phyloP scores from a whole-genome alignment of 1,140 invertebrate genomes.

The Solen grandis region DNA sequence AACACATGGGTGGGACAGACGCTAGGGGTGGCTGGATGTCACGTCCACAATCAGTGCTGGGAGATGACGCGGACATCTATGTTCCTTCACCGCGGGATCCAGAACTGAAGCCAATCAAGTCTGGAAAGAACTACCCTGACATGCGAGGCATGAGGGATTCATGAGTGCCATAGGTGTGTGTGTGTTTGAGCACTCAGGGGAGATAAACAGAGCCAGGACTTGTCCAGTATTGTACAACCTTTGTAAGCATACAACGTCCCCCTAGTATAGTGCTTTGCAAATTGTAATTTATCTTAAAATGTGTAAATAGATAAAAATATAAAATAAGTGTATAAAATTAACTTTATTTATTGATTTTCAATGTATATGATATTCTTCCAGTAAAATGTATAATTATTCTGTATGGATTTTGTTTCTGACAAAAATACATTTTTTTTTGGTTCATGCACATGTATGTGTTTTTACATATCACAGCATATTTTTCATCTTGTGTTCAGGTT shows the following conservation, averaged over 20 bases:
- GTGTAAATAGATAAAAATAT: neutral
- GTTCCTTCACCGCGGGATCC: slow-evolving; percentile 48
- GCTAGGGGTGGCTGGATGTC: slow-evolving; percentile 53
- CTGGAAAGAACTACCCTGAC: slow-evolving; percentile 40
- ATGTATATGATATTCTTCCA: neutral
- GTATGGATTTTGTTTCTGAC: no score
- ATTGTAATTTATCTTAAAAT: neutral
- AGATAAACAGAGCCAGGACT: slow-evolving; percentile 23
- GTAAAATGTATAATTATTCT: no score
- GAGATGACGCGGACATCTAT: slow-evolving; percentile 53
- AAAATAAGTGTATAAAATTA: neutral
- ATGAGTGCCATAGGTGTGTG: slow-evolving; percentile 14
- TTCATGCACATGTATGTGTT: no score
- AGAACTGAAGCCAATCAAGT: slow-evolving; percentile 60
- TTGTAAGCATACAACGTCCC: neutral
- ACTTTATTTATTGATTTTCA: neutral
- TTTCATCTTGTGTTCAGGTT: no score
- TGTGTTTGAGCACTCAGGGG: slow-evolving; percentile 12
- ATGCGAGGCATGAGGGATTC: slow-evolving; percentile 40
- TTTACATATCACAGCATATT: no score
- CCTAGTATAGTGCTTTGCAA: neutral
- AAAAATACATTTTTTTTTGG: no score
- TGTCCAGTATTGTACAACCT: neutral
- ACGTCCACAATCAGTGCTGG: slow-evolving; percentile 51
- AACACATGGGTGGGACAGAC: slow-evolving; percentile 41